Conservation (phyloP, 1,140 invertebrate genomes). For the Brachionus plicatilis region DNA sequence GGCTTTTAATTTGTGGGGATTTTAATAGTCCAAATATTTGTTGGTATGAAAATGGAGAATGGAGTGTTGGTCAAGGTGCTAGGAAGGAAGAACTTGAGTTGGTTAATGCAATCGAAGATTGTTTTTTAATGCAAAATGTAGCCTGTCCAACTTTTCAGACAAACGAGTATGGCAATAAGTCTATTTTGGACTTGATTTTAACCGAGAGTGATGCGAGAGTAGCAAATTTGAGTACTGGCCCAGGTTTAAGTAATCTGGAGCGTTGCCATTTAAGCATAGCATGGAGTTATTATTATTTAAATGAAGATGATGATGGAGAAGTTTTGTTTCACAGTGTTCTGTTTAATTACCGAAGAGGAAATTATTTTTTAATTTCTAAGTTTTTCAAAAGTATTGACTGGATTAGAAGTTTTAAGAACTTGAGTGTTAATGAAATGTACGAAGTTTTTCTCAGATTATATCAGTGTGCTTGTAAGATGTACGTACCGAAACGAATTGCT, state of each 20-base stretch:
- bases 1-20: background rate
- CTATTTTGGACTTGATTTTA: background rate
- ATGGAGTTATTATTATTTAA: background rate
- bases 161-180: background rate
- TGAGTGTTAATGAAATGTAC: background rate
- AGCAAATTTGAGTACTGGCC: background rate
- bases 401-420: background rate
- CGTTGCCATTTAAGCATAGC: background rate
- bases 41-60: background rate
- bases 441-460: background rate
- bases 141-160: background rate
- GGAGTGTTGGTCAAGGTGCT: background rate
- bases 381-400: too few species aligned
- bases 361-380: background rate
- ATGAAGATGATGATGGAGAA: background rate
- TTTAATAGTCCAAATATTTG: background rate
- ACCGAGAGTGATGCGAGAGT: background rate
- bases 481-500: background rate
- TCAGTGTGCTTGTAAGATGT: background rate
- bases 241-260: background rate
- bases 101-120: background rate
- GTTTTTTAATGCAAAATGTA: background rate
- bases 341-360: background rate
- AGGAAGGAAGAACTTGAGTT: background rate
- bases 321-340: background rate